Evolutionary conservation across 2,888 invertebrate species (phyloP).

Genomic region (Neoaliturus tenellus): DNA sequence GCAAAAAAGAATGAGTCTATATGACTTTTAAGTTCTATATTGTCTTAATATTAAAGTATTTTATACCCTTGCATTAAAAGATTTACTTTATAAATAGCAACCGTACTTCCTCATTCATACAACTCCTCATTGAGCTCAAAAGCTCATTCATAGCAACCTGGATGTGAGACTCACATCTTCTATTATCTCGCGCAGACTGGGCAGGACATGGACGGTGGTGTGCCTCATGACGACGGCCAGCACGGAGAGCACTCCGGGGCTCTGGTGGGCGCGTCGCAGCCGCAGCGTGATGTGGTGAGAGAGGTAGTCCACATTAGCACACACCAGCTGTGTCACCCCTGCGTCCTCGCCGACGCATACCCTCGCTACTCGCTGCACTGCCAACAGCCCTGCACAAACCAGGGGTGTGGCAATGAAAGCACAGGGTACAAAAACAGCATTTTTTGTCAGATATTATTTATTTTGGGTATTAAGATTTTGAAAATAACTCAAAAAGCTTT

Average conservation of each 20-base stretch:
- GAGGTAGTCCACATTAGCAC: conserved; percentile 83
- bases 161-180: conserved; percentile 79
- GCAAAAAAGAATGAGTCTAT: too few species aligned
- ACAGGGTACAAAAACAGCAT: too few species aligned
- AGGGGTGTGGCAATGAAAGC: background rate
- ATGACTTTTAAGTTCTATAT: too few species aligned
- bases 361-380: conserved; percentile 72
- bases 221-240: conserved; percentile 83
- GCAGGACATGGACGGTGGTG: conserved; percentile 79
- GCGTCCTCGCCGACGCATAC: conserved; percentile 77
- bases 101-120: too few species aligned
- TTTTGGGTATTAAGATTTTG: too few species aligned
- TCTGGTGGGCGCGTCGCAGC: conserved; percentile 77
- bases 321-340: conserved; percentile 78
- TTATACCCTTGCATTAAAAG: too few species aligned
- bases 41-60: too few species aligned
- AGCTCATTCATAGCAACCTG: too few species aligned
- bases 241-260: conserved; percentile 82
- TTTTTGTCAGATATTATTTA: too few species aligned
- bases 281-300: conserved; percentile 81
- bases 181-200: conserved; percentile 81
- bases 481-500: too few species aligned
- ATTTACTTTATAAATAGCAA: too few species aligned
- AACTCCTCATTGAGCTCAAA: too few species aligned
- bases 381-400: conserved; percentile 59